Evolutionary conservation across 2,797 vertebrate species (phyloP).

Genomic region (Mus spretus): DNA sequence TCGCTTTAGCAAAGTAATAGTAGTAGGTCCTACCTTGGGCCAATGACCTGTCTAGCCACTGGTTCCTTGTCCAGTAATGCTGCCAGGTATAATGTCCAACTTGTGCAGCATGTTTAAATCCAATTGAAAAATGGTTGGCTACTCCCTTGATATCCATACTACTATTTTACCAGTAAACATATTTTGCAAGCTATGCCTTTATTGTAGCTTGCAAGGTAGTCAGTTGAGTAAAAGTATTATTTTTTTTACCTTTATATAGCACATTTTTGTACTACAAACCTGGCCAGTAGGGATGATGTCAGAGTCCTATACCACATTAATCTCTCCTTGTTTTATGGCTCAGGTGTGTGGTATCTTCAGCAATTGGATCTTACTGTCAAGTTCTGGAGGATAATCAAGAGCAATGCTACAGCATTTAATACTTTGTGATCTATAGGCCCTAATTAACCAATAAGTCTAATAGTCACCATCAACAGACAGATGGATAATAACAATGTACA

Average conservation of each 20-base stretch:
- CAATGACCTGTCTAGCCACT: not conserved
- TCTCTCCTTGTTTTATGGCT: not conserved
- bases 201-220: not conserved
- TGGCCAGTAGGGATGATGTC: not conserved
- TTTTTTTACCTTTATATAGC: not conserved
- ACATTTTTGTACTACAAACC: not conserved
- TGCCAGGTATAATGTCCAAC: not conserved
- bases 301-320: not conserved
- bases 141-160: too few relatives aligned
- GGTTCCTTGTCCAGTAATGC: not conserved
- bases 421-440: not conserved
- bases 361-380: not conserved
- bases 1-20: not conserved
- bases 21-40: not conserved
- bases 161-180: not conserved
- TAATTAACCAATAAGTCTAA: not conserved
- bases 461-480: not conserved
- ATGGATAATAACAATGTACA: not conserved
- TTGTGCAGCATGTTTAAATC: not conserved
- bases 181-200: not conserved
- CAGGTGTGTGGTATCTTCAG: not conserved
- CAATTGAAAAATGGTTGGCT: not conserved
- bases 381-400: not conserved
- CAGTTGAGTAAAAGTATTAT: not conserved
- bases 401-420: not conserved